Base-by-base conservation (phyloP, 2,113 vertebrate genomes). In the Alligator sinensis region DNA sequence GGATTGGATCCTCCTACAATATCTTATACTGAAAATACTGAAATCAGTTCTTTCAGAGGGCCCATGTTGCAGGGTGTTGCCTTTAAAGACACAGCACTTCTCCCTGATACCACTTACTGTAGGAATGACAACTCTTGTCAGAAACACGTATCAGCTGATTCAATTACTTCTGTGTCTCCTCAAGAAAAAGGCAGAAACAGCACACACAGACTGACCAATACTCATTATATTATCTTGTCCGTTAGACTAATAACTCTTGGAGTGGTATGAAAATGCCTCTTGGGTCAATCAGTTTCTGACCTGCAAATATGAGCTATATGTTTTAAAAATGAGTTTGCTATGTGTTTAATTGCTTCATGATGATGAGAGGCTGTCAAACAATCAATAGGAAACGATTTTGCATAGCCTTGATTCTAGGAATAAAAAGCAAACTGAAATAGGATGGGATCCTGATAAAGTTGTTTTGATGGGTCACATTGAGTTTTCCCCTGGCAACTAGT, bases 291-390 rank as follows among this genome's bases (percentile, higher is more conserved):
- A 14, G 22, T 7, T 89, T 34, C 88, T 74, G 24, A 57, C 18
- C 54, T 9, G 24, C 84, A 9, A 13, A 64, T 0, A 0, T 3
- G 64, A 90, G 14, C 68, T 15, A 2, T 0, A 0, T 3, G 5
- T 0, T 30, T 47, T 1, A 12, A 75, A n/a, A 38, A 6, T 4
- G 2, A 25, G 75, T 62, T 81, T 57, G 57, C 1, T 0, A 0
- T 27, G 2, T 22, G 54, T 19, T 14, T 78, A 12, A 47, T 22
- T 15, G 30, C 63, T 66, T 6, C 25, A 54, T 1, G 58, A 64
- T 17, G 14, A n/a, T 84, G 54, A 21, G 55, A 87, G 84, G 19
- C 4, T 21, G 4, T 3, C 4, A 12, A 14, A 7, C 1, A n/a
- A 13, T 2, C 57, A 11, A 2, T 1, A 6, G 62, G 63, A 86